phyloP scores from a whole-genome alignment of 2,113 vertebrate species.

The Pongo abelii region DNA sequence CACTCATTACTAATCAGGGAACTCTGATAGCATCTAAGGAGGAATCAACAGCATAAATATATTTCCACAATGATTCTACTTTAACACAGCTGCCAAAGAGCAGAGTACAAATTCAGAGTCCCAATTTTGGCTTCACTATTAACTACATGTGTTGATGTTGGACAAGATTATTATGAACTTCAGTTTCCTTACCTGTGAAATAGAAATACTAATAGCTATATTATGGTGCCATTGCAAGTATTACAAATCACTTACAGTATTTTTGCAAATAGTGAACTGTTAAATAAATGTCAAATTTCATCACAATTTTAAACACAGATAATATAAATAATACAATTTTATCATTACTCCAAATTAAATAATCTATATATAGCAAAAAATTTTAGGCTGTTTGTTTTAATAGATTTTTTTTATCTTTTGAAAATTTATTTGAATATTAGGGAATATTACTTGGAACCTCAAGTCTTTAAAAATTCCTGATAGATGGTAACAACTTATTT shows the following conservation, averaged over 20 bases:
- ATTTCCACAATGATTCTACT: background rate
- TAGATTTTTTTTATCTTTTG: background rate
- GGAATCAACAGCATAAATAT: background rate
- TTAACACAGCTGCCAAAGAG: background rate
- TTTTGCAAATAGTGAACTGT: background rate
- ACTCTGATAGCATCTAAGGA: background rate
- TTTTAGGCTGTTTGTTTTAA: background rate
- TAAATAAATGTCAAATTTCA: background rate
- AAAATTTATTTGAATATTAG: background rate
- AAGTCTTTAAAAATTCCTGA: background rate
- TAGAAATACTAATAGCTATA: background rate
- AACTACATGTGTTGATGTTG: background rate
- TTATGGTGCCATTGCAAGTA: background rate
- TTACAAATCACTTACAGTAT: background rate
- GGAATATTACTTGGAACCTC: background rate
- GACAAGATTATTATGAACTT: background rate
- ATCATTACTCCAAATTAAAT: background rate
- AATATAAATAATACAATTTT: background rate
- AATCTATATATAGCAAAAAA: background rate
- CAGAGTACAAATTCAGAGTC: background rate
- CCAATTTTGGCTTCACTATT: background rate
- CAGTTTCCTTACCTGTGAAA: background rate
- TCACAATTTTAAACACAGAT: background rate
- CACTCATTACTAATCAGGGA: background rate
- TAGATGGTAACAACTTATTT: background rate